Evolutionary conservation across 2,888 invertebrate species (phyloP), one percentile per base, ranked within the genome.

Genomic region (Synergus laeviventris): DNA sequence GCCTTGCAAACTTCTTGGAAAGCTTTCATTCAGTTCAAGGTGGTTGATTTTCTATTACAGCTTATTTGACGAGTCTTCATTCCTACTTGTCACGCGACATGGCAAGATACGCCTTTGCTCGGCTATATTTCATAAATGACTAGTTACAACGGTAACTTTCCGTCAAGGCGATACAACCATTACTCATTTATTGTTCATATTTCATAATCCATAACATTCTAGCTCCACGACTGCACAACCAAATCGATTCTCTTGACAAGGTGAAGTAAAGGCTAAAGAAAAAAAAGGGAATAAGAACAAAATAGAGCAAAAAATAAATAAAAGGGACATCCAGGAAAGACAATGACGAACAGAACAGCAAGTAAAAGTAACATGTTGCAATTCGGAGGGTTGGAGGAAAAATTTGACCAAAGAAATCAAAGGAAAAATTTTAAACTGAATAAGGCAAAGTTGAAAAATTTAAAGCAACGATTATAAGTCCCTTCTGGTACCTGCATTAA

Each of bases 21-120:
- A 49, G 66, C 31, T 3, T 31, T 70, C 66, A 70, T 70, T 45
- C 66, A 70, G 66, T 70, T 70, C 66, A 70, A 70, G 66, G 66
- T 70, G 45, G 45, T n/a, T 70, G 16, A 49, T 21, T 70, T 70
- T 66, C 14, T 42, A 1, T 21, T 62, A 39, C 18, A 39, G 24
- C 14, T 45, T 42, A 12, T 16, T 24, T 45, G 14, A 45, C 42
- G 24, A 24, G 14, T 31, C 16, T 9, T 70, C 45, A 45, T 9
- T n/a, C 42, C 18, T 16, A 49, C 24, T 49, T 45, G 45, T 66
- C 66, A 66, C 42, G 21, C 39, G 3, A 16, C 39, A 39, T 39
- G 39, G 24, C 42, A 66, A 45, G 38, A 45, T 45, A 66, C 45
- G 21, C 8, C 18, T 42, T 21, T 18, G 24, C 16, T 24, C 45